These are phyloP conservation scores for Desoria tigrina DNA, from an alignment of 2,888 invertebrate species.

Conservation along the genomic window DNA sequence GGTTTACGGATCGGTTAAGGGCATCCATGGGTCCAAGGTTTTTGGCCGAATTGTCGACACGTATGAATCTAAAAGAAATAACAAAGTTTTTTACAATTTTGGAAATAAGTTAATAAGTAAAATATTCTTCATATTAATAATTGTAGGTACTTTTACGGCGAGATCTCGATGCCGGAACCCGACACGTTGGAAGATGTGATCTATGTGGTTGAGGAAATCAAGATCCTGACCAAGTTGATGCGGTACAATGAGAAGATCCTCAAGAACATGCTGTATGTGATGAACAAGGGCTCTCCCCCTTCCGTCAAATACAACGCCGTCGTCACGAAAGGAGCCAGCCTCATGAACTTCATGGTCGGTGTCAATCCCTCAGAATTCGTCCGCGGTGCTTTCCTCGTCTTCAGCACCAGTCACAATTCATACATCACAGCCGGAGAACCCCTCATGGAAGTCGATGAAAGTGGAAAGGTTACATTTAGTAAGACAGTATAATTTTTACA, in stretches of 20 bases:
- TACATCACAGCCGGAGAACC: constrained; percentile 46
- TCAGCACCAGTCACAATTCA: constrained; percentile 46
- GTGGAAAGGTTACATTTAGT: constrained; percentile 43
- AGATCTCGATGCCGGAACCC: constrained; percentile 31
- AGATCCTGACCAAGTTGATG: constrained; percentile 40
- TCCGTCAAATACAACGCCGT: constrained; percentile 43
- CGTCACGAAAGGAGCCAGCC: constrained; percentile 45
- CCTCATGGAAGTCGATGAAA: constrained; percentile 36
- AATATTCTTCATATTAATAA: not conserved
- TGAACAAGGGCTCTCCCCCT: constrained; percentile 13
- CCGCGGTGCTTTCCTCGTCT: constrained; percentile 36
- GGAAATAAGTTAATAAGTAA: not conserved
- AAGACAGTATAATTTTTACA: constrained; percentile 12
- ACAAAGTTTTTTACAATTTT: not conserved
- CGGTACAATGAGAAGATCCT: constrained; percentile 37
- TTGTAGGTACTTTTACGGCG: constrained; percentile 46
- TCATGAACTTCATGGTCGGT: constrained; percentile 36
- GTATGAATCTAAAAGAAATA: constrained; percentile 23
- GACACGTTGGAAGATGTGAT: constrained; percentile 13
- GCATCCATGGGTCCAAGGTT: constrained; percentile 34
- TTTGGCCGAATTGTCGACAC: constrained; percentile 38
- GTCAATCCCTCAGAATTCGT: constrained; percentile 14
- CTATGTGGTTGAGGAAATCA: constrained; percentile 47
- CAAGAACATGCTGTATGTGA: constrained; percentile 42
- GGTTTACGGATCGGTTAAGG: constrained; percentile 44